A percentile compares a stretch with the other conserved stretches of the same genome.
Evolutionary conservation across 1,140 invertebrate species (phyloP).

Genomic region (Cotesia chilonis): DNA sequence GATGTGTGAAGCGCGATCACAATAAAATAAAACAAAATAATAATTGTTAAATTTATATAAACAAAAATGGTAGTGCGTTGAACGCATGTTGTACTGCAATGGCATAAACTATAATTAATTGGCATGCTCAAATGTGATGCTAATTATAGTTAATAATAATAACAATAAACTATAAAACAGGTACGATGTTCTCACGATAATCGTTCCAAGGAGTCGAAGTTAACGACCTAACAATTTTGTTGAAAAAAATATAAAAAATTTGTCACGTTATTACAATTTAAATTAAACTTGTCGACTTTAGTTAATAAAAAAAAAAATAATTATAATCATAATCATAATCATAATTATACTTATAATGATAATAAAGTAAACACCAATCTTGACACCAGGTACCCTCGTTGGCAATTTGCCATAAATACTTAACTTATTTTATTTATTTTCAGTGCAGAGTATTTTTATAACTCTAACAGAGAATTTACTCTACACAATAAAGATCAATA

Average conservation of each 20-base stretch:
- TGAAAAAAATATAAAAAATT: not conserved
- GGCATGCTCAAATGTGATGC: constrained; percentile 12
- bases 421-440: constrained; percentile 4
- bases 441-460: not conserved
- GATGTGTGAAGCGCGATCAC: constrained; percentile 36
- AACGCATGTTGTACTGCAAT: constrained; percentile 45
- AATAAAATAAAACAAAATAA: constrained; percentile 32
- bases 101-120: constrained; percentile 41
- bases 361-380: not conserved
- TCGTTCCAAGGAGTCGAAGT: constrained; percentile 6
- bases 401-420: constrained; percentile 17
- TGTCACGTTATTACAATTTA: too few relatives aligned
- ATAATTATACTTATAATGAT: not conserved
- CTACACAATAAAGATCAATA: constrained; percentile 1
- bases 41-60: not conserved
- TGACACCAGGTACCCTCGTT: not conserved
- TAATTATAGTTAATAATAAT: constrained; percentile 9
- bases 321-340: not conserved
- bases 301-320: too few relatives aligned
- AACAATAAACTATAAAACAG: constrained; percentile 36
- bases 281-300: not conserved
- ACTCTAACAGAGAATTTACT: constrained; percentile 19
- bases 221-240: not conserved
- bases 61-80: constrained; percentile 10
- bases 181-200: constrained; percentile 35